Evolutionary conservation across 2,113 vertebrate species (phyloP), one percentile per base, ranked within the genome.

Genomic region (Falcunculus frontatus): DNA sequence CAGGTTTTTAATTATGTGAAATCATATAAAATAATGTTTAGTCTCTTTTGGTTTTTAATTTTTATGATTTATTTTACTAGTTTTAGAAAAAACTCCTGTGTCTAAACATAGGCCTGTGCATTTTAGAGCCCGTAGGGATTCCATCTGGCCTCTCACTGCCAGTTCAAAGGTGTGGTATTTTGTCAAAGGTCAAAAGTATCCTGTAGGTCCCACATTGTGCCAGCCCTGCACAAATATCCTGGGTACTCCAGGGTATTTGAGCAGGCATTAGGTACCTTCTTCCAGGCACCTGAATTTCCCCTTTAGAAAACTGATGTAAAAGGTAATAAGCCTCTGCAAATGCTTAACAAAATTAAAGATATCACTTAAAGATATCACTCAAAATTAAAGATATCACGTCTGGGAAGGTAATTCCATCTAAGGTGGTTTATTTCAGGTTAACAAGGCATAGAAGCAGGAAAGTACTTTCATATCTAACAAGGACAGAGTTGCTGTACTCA

Each of bases 341-440:
- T 41, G 52, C 44, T 79, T 87, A 73, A 81, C 30, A 76, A 76
- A 91, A 72, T 73, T 56, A 79, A 75, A 68, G 57, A 12, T 72
- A 75, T 27, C n/a, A 39, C 3, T n/a, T n/a, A n/a, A n/a, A n/a
- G n/a, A n/a, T n/a, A n/a, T n/a, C n/a, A n/a, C n/a, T n/a, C 30
- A 76, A 76, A 91, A 72, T 73, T 56, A 79, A 75, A 68, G 57
- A 12, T 72, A 75, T 27, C n/a, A 39, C 3, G 3, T 56, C 82
- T 90, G 90, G 46, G 57, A 87, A 87, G n/a, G 57, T 30, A 82
- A 60, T 93, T 91, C 57, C 30, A 42, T 32, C 35, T 30, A 23
- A 89, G 53, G 53, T 65, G 82, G 82, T 97, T 94, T 91, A 64
- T 82, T 87, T 70, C 59, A 75, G 65, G 62, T 97, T 87, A 91